Evolutionary conservation across 2,888 invertebrate genomes (phyloP), one percentile per base, ranked within the genome.

Genomic region (Lampropteryx suffumata): DNA sequence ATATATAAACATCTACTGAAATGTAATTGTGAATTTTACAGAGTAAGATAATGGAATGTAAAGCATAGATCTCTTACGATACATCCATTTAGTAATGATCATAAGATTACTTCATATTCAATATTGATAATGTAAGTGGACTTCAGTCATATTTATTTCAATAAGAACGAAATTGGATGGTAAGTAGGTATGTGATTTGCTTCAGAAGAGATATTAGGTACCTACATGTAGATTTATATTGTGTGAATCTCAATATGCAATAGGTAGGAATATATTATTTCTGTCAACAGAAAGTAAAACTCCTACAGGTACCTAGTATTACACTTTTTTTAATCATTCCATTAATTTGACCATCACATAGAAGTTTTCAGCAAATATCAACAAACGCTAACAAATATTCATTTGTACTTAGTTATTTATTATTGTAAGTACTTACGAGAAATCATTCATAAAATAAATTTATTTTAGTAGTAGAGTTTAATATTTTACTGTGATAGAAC

Each of bases 401-500:
- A n/a, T n/a, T n/a, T n/a, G n/a, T n/a, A n/a, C n/a, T n/a, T n/a
- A n/a, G n/a, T 24, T 7, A 7, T 24, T 3, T 7, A 24, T n/a
- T n/a, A n/a, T n/a, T 3, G 24, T 24, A 24, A 1, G 5, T 4
- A 7, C 5, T 24, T 24, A 24, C 6, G 24, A 42, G 13, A 26
- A 10, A 13, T 41, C 3, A 17, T 11, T 30, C 24, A 30, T 21
- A 13, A 11, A 26, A 35, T 26, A 24, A 27, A 37, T 12, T 10
- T 17, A 17, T 17, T 2, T 17, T 2, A 17, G 2, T 17, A 17
- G 24, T 21, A 26, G 71, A 73, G 70, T 79, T 80, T 82, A 77
- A 83, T 84, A 83, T 84, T 84, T 82, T 83, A 81, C 89, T 89
- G 89, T 90, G 89, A 90, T 90, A 89, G 87, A 82, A 74, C 79